Base-by-base conservation (phyloP, 2,888 invertebrate genomes). In the Aphidoletes aphidimyza region DNA sequence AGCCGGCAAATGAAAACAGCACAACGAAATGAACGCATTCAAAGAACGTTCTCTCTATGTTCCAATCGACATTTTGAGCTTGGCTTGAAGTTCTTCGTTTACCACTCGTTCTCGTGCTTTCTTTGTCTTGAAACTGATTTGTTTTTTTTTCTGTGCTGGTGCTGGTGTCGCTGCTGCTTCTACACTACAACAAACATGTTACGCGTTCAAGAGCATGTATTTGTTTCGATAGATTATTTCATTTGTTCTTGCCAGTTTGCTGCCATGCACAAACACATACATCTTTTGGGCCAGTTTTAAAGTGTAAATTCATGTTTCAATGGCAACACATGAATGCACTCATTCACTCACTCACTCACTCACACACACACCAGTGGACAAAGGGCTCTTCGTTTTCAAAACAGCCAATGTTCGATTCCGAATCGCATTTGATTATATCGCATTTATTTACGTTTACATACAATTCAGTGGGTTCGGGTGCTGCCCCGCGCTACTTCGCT, bases 241-340 rank as follows among this genome's bases (percentile, higher is more conserved):
- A 69, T 69, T 69, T 69, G 34, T 69, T 69, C 34, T 42, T 42
- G 69, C 69, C 19, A 26, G 30, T 30, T 5, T 30, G 34, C 9
- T 69, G 34, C 34, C 69, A 17, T 11, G n/a, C 34, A 30, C 26
- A 30, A 0, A 69, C 14, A 11, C 1, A 69, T 26, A 26, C n/a
- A 22, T 54, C 54, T 2, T 34, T 30, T n/a, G 34, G 69, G 30
- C 69, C 69, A 69, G 69, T 69, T 69, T 69, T 14, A 69, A 69
- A 69, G 69, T 30, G 69, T 69, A 69, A 69, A 69, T 30, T 69
- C 30, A 69, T 69, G 69, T 69, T 69, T 69, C 54, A 26, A 30
- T 34, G 69, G n/a, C n/a, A n/a, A n/a, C 34, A 69, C 54, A 14
- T 30, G 30, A 9, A 0, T 30, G 11, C 5, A 30, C 22, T 22